Percentiles rank a stretch among this genome's conserved stretches.
phyloP scores from a whole-genome alignment of 2,888 invertebrate species.

The Cotesia congregata region DNA sequence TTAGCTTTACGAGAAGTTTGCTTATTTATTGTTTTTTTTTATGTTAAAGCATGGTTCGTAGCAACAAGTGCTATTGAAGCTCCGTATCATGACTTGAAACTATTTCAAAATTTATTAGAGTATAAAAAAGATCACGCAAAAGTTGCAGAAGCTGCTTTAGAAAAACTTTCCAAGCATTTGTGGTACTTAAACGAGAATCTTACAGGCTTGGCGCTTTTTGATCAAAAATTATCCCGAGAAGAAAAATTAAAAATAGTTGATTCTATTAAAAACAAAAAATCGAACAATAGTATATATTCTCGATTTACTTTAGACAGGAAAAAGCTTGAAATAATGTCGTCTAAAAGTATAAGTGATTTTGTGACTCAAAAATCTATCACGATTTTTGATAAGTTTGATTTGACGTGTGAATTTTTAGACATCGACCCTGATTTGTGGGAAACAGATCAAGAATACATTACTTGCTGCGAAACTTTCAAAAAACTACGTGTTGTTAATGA shows the following conservation, averaged over 20 bases:
- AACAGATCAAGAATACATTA: not conserved
- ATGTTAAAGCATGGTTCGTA: too few relatives aligned
- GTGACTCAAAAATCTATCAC: not conserved
- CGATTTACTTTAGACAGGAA: not conserved
- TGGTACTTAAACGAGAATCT: conserved; percentile 14
- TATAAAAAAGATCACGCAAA: too few relatives aligned
- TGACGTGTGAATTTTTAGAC: not conserved
- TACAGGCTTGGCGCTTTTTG: not conserved
- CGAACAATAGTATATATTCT: not conserved
- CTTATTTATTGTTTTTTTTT: too few relatives aligned
- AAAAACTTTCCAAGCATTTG: not conserved
- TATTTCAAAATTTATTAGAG: too few relatives aligned
- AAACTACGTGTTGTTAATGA: not conserved
- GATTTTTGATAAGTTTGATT: not conserved
- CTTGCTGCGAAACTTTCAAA: not conserved
- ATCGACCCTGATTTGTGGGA: not conserved
- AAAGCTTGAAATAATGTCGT: not conserved
- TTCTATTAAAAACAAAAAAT: not conserved
- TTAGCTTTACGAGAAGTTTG: too few relatives aligned
- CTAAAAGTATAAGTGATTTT: not conserved
- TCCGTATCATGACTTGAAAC: too few relatives aligned
- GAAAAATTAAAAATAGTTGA: conserved; percentile 5
- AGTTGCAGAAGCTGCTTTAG: too few relatives aligned
- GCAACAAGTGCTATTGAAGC: too few relatives aligned
- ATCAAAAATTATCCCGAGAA: not conserved